Evolutionary conservation across 2,888 invertebrate genomes (phyloP).

Genomic region (Gnatocerus cornutus): DNA sequence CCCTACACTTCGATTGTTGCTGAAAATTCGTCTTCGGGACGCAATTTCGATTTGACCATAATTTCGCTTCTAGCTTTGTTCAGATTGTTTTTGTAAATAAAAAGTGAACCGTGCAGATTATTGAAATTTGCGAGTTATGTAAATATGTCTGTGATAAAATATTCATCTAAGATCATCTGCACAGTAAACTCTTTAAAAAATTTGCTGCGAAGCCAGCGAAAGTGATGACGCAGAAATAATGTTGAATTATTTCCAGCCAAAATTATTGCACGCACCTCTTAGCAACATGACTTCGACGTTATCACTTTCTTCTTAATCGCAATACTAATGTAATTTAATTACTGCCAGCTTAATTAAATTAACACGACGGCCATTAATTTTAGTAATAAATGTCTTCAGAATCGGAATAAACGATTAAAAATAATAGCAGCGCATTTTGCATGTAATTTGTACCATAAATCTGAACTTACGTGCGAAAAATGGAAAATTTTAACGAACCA

Average conservation of each 20-base stretch:
- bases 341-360: conserved; percentile 49
- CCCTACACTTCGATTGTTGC: conserved; percentile 67
- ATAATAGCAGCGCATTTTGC: conserved; percentile 14
- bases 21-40: conserved; percentile 60
- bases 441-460: conserved; percentile 1
- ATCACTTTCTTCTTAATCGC: conserved; percentile 15
- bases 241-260: background rate
- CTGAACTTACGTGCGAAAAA: conserved; percentile 13
- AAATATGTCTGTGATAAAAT: conserved; percentile 61
- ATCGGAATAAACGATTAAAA: conserved; percentile 18
- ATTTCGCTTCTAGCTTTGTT: conserved; percentile 33
- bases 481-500: conserved; percentile 25
- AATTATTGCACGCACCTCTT: background rate
- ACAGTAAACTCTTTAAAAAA: conserved; percentile 13
- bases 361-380: conserved; percentile 49
- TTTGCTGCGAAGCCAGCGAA: conserved; percentile 2
- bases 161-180: conserved; percentile 39
- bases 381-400: conserved; percentile 42
- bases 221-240: background rate
- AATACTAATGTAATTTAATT: conserved; percentile 45
- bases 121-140: conserved; percentile 49
- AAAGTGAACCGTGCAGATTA: conserved; percentile 55
- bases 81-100: conserved; percentile 59
- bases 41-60: conserved; percentile 22
- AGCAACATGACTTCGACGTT: conserved; percentile 4